Conservation (phyloP, 2,797 vertebrate species). For the Echeneis naucrates region DNA sequence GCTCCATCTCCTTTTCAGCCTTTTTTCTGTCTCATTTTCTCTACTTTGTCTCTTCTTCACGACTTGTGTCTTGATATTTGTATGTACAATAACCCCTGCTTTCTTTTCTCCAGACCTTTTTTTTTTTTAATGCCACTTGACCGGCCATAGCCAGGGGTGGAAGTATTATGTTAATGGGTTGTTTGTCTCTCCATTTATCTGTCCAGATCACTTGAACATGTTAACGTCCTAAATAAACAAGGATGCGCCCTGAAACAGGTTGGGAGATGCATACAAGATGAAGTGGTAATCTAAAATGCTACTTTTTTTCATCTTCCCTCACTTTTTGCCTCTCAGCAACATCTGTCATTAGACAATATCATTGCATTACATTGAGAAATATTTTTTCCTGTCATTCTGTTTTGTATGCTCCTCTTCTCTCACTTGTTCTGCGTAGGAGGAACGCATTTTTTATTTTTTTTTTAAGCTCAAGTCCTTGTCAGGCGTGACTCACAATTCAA, state of each 20-base stretch:
- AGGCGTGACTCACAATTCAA: slow-evolving; percentile 70
- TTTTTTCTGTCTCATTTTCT: slow-evolving; percentile 13
- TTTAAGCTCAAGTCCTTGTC: slow-evolving; percentile 67
- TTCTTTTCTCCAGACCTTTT: slow-evolving; percentile 35
- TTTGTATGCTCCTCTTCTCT: slow-evolving; percentile 36
- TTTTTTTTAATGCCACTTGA: background rate
- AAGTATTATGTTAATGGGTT: no score
- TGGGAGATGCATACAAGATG: no score
- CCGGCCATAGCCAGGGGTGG: no score
- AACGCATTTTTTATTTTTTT: slow-evolving; percentile 37
- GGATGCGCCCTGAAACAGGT: no score
- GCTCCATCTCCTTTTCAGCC: slow-evolving; percentile 13
- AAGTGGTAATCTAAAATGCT: no score
- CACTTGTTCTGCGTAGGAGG: slow-evolving; percentile 52
- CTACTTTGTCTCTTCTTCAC: slow-evolving; percentile 33
- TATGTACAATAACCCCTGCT: slow-evolving; percentile 31
- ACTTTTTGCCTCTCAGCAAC: slow-evolving; percentile 12
- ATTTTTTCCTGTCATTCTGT: slow-evolving; percentile 42
- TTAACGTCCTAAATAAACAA: no score
- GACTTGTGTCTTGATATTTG: slow-evolving; percentile 39
- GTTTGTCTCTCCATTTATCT: no score
- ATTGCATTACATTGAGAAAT: slow-evolving; percentile 33
- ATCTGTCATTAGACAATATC: slow-evolving; percentile 28
- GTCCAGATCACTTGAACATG: no score
- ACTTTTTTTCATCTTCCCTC: background rate